Base-by-base conservation (phyloP, 2,888 invertebrate genomes). In the Eristalinus aeneus region DNA sequence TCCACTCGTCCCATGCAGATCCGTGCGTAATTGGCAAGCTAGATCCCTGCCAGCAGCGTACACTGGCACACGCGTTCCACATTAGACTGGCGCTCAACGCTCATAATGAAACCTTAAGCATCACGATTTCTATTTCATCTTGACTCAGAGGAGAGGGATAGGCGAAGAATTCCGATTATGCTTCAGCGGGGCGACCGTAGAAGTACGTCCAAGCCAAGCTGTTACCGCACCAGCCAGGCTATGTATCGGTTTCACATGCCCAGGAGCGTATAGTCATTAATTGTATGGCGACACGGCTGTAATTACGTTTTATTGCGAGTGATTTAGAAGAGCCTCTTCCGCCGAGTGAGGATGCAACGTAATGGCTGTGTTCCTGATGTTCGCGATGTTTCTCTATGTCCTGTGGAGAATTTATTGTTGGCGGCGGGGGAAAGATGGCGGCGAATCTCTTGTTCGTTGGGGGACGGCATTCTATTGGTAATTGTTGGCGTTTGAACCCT, bases 301-400 rank as follows among this genome's bases (percentile, higher is more conserved):
- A 85, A 85, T 85, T 85, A 85, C 81, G 76, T 85, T 85, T 80
- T 85, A 85, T 85, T 80, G 58, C 76, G 80, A 76, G 76, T 22
- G 76, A 76, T 85, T 80, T 68, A 69, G 76, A 80, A 80, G 73
- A 85, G 72, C 72, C 72, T 73, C 76, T 73, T 85, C 80, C 76
- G 72, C 53, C 73, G 61, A 16, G n/a, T 16, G 39, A 39, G 39
- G 39, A 39, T 39, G 12, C 39, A n/a, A n/a, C 16, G 46, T 46
- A 46, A 46, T 46, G 16, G 16, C 8, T 46, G 46, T 46, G 46
- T 46, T 46, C 46, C 46, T 46, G 16, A 16, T 46, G 39, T 27
- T 27, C 5, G 27, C 27, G 27, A 27, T 39, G 39, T 46, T 46
- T n/a, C n/a, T 46, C n/a, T n/a, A n/a, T 46, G 46, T 46, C 46